phyloP scores from a whole-genome alignment of 2,113 vertebrate species.

The Ciconia stormi region DNA sequence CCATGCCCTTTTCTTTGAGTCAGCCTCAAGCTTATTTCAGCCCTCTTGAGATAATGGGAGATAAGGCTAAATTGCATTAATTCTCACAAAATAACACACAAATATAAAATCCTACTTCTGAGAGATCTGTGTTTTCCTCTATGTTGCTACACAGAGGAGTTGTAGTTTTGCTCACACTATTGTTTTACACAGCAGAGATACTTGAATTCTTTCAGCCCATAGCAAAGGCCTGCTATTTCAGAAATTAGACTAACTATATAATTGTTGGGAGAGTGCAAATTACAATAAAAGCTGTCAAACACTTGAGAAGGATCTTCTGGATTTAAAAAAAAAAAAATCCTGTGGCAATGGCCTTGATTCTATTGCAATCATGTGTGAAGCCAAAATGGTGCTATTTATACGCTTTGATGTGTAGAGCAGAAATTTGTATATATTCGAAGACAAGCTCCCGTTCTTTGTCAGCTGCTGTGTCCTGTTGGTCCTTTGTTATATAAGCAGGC shows the following conservation, averaged over 20 bases:
- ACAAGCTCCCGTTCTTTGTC: not conserved
- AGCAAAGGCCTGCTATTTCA: not conserved
- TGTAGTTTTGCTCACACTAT: not conserved
- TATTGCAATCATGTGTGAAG: not conserved
- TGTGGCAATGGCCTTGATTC: not conserved
- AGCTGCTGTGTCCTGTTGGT: not conserved
- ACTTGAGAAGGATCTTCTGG: not conserved
- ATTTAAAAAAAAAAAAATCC: not conserved
- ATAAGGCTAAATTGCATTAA: not conserved
- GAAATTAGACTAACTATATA: not conserved
- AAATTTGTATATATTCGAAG: not conserved
- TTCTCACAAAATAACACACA: not conserved
- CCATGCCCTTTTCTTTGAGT: not conserved
- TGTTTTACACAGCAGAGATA: not conserved
- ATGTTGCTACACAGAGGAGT: not conserved
- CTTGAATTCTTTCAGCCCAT: not conserved
- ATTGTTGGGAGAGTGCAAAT: not conserved
- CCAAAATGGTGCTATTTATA: not conserved
- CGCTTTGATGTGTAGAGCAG: not conserved
- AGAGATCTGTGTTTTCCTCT: not conserved
- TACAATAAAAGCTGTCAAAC: not conserved
- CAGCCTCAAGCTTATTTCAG: not conserved
- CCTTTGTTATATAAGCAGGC: not conserved
- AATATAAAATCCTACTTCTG: not conserved
- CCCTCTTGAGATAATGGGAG: not conserved